phyloP scores from a whole-genome alignment of 2,888 invertebrate species.

The Antitype chi region DNA sequence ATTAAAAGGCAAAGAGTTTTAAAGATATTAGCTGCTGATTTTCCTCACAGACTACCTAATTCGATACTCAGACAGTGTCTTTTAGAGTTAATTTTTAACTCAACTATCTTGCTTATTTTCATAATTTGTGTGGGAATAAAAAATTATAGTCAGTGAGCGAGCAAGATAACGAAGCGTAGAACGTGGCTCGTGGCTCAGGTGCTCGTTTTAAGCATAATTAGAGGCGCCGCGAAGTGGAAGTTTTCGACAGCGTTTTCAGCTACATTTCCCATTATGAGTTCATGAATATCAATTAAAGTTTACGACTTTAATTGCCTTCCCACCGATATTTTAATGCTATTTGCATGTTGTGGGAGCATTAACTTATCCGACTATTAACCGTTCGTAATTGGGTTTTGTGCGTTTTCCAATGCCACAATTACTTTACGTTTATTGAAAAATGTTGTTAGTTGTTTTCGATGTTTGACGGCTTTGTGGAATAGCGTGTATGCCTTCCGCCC shows the following conservation, averaged over 20 bases:
- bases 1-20: constrained; percentile 32
- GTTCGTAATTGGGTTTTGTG: constrained; percentile 79
- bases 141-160: constrained; percentile 48
- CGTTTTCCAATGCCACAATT: constrained; percentile 72
- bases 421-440: constrained; percentile 63
- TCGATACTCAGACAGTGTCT: constrained; percentile 17
- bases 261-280: constrained; percentile 78
- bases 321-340: constrained; percentile 84
- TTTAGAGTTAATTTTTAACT: constrained; percentile 40
- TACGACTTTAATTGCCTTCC: constrained; percentile 82
- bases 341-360: constrained; percentile 83
- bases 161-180: constrained; percentile 56
- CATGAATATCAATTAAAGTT: constrained; percentile 87
- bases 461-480: constrained; percentile 29
- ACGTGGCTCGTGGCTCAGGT: constrained; percentile 62
- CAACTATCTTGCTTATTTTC: constrained; percentile 51
- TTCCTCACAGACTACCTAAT: constrained; percentile 27
- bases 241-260: constrained; percentile 72
- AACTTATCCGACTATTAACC: constrained; percentile 77
- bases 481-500: constrained; percentile 2
- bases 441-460: constrained; percentile 26
- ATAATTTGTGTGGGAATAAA: constrained; percentile 60
- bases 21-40: constrained; percentile 35
- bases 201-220: constrained; percentile 74
- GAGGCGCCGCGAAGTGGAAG: constrained; percentile 70